Base-by-base conservation (phyloP, 2,113 vertebrate species). In the Neodontobutis hainanensis region DNA sequence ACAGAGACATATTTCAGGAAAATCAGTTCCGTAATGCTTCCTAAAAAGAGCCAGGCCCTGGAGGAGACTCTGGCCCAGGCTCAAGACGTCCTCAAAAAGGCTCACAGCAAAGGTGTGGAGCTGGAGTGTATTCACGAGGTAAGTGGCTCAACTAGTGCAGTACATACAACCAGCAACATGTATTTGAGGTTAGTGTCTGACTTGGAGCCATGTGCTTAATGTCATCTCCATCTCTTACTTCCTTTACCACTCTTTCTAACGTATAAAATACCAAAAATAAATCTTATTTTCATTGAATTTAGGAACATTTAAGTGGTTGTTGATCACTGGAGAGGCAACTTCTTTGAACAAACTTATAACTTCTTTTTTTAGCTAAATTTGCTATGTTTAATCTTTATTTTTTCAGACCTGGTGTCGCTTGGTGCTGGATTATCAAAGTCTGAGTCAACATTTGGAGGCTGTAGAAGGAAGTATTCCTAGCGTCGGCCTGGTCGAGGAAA, bases 121-220 rank as follows among this genome's bases (percentile, higher is more conserved):
- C 88, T 99, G 70, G 96, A 99, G 86, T 94, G 94, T 53, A 84
- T 97, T 77, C 87, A 97, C 14, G 96, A 99, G 96, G 97, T 98
- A 63, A 94, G 92, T 27, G 19, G 19, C 19, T 27, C 19, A 27
- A 16, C n/a, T 47, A 16, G 5, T 11, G 12, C 3, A 43, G 10
- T 3, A 6, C 10, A 43, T 27, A 3, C 19, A 1, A 27, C 19
- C 19, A 27, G 19, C 19, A 27, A 27, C 19, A 27, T 27, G 19
- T 27, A 27, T 27, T 27, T 27, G 3, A 27, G 3, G 1, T 27
- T 27, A 27, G 19, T 27, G 1, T 3, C 3, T 3, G 19, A 27
- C 19, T 27, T 27, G 19, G 19, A 27, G 1, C 19, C 19, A 27
- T 27, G 19, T 27, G 19, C 19, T 27, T 27, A 27, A 27, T 27